Base-by-base conservation (phyloP, 2,113 vertebrate species). In the Tragelaphus scriptus region DNA sequence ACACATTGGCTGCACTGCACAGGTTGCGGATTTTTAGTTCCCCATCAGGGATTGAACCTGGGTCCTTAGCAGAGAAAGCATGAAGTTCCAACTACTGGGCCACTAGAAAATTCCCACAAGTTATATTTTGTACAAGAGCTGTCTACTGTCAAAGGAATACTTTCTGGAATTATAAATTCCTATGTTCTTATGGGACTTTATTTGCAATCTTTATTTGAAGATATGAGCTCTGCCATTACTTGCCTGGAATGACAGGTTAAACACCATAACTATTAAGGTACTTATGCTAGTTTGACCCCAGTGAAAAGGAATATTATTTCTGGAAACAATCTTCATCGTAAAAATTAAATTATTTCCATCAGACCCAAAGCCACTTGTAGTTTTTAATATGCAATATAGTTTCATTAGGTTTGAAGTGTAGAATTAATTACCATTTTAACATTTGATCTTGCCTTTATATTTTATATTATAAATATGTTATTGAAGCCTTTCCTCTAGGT, bases 401-500 rank as follows among this genome's bases (percentile, higher is more conserved):
- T 98, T 97, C 77, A 98, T 95, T 51, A 98, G 55, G 58, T 98
- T 71, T 79, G 95, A 98, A 96, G 55, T 59, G 2, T 91, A 93
- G 25, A 98, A 98, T 98, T 98, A 98, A 98, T 97, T 98, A 84
- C 12, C 13, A 87, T 75, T 98, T 98, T 97, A 97, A 97, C 98
- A 97, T 96, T 98, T 97, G 40, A 98, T 97, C 8, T 97, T 97
- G 28, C 13, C 80, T 98, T 98, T 36, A 51, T 92, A 13, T 79
- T 95, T 96, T 61, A 56, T 30, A 14, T 97, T 97, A 97, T 80
- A 97, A 98, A 95, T 89, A 82, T 23, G 36, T 65, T 95, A 61
- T 80, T 51, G 68, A 92, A 98, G 1, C 0, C 21, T 95, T 98
- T 97, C 44, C 23, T 97, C 91, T 63, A 86, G 81, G 25, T 96